phyloP scores from a whole-genome alignment of 2,888 invertebrate species.

The Macrophya annulata region DNA sequence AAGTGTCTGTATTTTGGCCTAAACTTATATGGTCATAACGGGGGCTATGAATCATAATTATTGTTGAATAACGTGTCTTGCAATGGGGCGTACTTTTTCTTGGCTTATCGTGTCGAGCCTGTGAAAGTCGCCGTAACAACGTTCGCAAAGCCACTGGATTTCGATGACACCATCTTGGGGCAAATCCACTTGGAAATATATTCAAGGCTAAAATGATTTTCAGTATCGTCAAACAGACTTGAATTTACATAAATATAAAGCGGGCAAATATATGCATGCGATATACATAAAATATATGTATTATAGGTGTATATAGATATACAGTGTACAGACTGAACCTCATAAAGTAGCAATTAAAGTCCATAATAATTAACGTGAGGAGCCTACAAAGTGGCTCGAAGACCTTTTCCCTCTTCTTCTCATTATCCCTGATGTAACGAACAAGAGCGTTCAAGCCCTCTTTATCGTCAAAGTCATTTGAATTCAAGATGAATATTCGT shows the following conservation, averaged over 20 bases:
- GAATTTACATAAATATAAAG: neutral
- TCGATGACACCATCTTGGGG: constrained; percentile 26
- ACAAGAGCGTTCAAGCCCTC: constrained; percentile 27
- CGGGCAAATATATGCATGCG: neutral
- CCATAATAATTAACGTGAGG: constrained; percentile 27
- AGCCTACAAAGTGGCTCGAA: constrained; percentile 11
- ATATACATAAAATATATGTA: neutral
- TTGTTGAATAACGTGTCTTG: constrained; percentile 8
- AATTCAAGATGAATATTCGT: constrained; percentile 21
- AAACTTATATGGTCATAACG: neutral
- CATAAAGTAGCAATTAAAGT: constrained; percentile 42
- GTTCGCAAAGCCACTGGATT: constrained; percentile 28
- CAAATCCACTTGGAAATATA: constrained; percentile 4
- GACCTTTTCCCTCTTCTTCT: constrained; percentile 25
- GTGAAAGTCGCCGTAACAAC: neutral
- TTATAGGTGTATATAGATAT: neutral
- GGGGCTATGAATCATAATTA: constrained; percentile 32
- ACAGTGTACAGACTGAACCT: constrained; percentile 5
- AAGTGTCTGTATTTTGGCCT: neutral
- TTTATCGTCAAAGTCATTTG: constrained; percentile 28
- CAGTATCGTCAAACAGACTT: constrained; percentile 3
- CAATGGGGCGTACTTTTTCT: constrained; percentile 8
- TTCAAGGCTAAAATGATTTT: constrained; percentile 9
- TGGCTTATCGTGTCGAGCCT: constrained; percentile 14
- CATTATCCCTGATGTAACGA: constrained; percentile 42